Percentiles rank a stretch among this genome's conserved stretches.
These are phyloP conservation scores for Xyliphius kryptos DNA, from an alignment of 2,113 vertebrate genomes.

Conservation along the genomic window DNA sequence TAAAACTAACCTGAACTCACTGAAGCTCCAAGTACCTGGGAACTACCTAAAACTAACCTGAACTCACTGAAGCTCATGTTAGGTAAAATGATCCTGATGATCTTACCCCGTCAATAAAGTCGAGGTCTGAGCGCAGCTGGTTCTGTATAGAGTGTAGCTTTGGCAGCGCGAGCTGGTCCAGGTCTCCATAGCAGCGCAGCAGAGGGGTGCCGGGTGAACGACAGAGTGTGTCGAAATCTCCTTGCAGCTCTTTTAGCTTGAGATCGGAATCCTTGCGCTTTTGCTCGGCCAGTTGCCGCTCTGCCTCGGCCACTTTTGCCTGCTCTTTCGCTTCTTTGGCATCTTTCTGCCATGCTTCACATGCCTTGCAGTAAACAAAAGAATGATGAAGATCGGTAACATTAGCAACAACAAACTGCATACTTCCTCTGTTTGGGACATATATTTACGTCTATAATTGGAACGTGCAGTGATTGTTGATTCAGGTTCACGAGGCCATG, in stretches of 20 bases:
- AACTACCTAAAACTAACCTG: too few species aligned
- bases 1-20: too few species aligned
- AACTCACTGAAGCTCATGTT: too few species aligned
- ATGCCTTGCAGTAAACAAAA: too few species aligned
- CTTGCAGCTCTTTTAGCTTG: slow-evolving; percentile 73
- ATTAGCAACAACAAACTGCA: too few species aligned
- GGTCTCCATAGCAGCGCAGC: slow-evolving; percentile 68
- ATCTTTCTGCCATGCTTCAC: slow-evolving; percentile 80
- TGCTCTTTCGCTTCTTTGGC: slow-evolving; percentile 78
- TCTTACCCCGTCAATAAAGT: slow-evolving; percentile 74
- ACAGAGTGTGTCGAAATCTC: slow-evolving; percentile 70
- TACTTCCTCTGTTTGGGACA: too few species aligned
- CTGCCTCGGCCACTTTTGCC: slow-evolving; percentile 66
- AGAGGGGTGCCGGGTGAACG: slow-evolving; percentile 62
- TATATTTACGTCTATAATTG: too few species aligned
- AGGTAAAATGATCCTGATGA: too few species aligned
- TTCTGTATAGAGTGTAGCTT: slow-evolving; percentile 81
- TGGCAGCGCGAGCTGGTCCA: slow-evolving; percentile 72
- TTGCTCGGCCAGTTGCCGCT: slow-evolving; percentile 72
- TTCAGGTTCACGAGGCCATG: too few species aligned
- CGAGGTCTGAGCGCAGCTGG: slow-evolving; percentile 77
- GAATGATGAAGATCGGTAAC: not conserved
- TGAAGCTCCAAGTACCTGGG: too few species aligned
- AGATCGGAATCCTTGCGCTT: slow-evolving; percentile 77
- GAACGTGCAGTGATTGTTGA: too few species aligned